Conservation (phyloP, 1,140 invertebrate species). For the Atta texana region DNA sequence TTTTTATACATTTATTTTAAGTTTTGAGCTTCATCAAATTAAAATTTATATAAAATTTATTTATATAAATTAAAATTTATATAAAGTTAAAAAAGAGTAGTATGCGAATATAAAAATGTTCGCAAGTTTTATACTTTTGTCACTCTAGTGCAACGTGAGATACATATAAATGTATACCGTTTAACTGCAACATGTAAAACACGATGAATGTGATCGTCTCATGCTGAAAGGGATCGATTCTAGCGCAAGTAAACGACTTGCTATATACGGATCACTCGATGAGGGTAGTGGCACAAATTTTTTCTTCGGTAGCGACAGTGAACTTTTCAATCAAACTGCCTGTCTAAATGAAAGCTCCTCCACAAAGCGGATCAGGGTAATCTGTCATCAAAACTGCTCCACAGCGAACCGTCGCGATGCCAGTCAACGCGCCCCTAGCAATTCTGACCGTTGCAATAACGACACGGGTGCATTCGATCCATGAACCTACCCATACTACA, state of each 20-base stretch:
- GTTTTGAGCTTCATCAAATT: neutral
- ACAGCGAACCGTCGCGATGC: constrained; percentile 80
- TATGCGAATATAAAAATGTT: neutral
- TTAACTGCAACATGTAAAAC: constrained; percentile 12
- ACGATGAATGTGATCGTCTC: constrained; percentile 23
- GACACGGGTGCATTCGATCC: constrained; percentile 53
- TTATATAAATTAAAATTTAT: neutral
- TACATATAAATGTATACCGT: constrained; percentile 1
- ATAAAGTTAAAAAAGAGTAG: neutral
- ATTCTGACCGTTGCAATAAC: constrained; percentile 73
- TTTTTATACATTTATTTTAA: neutral
- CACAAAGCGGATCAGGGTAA: constrained; percentile 86
- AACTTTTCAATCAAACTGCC: constrained; percentile 86
- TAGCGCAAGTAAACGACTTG: constrained; percentile 39
- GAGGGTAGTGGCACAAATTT: constrained; percentile 69
- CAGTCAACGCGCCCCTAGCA: constrained; percentile 80
- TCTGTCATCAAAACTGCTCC: constrained; percentile 86
- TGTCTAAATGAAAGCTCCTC: constrained; percentile 86
- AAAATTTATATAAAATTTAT: neutral
- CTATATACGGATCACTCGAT: constrained; percentile 12
- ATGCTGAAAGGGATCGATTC: constrained; percentile 49
- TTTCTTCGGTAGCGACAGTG: constrained; percentile 77
- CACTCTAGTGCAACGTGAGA: neutral
- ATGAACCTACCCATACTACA: constrained; percentile 31
- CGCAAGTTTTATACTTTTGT: neutral